Percentiles rank a stretch among this genome's conserved stretches.
phyloP scores from a whole-genome alignment of 2,113 vertebrate species.

The Oxygymnocypris stewartii region DNA sequence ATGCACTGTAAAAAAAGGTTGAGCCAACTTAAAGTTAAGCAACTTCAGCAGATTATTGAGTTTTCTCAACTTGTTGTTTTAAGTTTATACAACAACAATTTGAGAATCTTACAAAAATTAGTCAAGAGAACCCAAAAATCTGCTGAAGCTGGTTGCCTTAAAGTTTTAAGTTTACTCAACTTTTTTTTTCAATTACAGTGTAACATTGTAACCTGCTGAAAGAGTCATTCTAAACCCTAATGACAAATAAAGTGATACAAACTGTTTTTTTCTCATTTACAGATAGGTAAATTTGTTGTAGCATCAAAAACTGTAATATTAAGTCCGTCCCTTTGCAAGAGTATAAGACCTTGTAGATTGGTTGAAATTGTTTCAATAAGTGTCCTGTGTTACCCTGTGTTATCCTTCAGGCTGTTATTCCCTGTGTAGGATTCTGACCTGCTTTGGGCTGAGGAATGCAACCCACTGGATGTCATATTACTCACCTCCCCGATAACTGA shows the following conservation, averaged over 20 bases:
- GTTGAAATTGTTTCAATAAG: not conserved
- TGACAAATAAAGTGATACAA: not conserved
- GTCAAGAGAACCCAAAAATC: no score
- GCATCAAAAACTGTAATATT: not conserved
- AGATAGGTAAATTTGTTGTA: not conserved
- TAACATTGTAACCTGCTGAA: not conserved
- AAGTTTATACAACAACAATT: no score
- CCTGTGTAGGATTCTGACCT: slow-evolving; percentile 35
- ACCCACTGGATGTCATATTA: slow-evolving; percentile 39
- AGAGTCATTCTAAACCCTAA: not conserved
- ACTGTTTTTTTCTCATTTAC: not conserved
- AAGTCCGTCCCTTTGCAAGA: not conserved
- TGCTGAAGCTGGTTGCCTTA: no score
- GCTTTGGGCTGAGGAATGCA: slow-evolving; percentile 31
- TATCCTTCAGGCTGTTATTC: slow-evolving; percentile 45
- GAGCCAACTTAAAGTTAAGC: no score
- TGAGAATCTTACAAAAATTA: no score
- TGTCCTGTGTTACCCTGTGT: not conserved
- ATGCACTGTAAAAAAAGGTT: no score
- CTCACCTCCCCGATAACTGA: slow-evolving; percentile 22
- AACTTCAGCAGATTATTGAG: no score
- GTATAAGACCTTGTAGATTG: not conserved
- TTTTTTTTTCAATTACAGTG: no score
- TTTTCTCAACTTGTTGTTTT: no score
- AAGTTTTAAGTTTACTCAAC: no score